phyloP scores from a whole-genome alignment of 2,797 vertebrate species.

The Brotula barbata region DNA sequence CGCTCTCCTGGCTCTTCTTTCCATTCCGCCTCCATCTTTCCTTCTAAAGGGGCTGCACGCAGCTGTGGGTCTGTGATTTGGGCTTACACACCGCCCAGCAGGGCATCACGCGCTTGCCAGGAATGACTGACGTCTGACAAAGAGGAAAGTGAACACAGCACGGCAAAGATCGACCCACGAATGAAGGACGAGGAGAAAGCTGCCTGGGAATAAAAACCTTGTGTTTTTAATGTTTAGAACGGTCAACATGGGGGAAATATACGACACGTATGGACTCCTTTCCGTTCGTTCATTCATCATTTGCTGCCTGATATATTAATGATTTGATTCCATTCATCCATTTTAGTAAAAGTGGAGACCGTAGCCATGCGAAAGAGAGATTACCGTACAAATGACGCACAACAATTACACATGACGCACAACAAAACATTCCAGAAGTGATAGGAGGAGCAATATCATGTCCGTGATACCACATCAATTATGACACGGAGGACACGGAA shows the following conservation, averaged over 20 bases:
- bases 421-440: slow-evolving; percentile 14
- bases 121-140: slow-evolving; percentile 69
- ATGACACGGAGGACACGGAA: slow-evolving; percentile 35
- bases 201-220: slow-evolving; percentile 11
- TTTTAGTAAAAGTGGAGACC: not conserved
- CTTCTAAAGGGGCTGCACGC: slow-evolving; percentile 52
- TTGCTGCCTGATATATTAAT: slow-evolving; percentile 1
- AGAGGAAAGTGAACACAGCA: slow-evolving; percentile 28
- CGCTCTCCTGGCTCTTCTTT: slow-evolving; percentile 17
- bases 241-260: not conserved
- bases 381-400: not conserved
- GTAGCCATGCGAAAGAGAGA: not conserved
- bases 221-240: not conserved
- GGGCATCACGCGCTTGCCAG: slow-evolving; percentile 36
- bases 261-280: no score
- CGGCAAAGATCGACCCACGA: slow-evolving; percentile 36
- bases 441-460: slow-evolving; percentile 31
- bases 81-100: slow-evolving; percentile 47
- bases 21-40: slow-evolving; percentile 30
- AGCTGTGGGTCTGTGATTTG: slow-evolving; percentile 65
- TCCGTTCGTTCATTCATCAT: not conserved
- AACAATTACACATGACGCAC: slow-evolving; percentile 1
- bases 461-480: slow-evolving; percentile 63
- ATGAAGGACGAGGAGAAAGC: slow-evolving; percentile 39
- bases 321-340: slow-evolving; percentile 3